Base-by-base conservation (phyloP, 2,113 vertebrate genomes). In the human (Homo sapiens) region DNA sequence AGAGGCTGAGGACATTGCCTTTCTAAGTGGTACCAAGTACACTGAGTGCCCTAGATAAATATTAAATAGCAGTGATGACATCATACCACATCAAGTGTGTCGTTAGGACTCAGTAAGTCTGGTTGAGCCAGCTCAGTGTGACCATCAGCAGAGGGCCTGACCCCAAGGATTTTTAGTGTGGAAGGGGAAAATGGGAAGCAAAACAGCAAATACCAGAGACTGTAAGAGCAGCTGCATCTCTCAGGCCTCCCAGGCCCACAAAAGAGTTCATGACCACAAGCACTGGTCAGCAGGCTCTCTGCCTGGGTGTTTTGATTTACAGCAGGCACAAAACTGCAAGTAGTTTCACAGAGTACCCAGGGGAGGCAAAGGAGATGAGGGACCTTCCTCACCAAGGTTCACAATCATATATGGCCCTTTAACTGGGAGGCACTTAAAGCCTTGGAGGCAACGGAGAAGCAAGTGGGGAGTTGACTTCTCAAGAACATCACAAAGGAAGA, bases 31-130 rank as follows among this genome's bases (percentile, higher is more conserved):
- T 38, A 68, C 72, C 40, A 70, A 72, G 32, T 8, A 5, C 23
- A 45, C 64, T 2, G 48, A 68, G n/a, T 84, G 35, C 38, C 75
- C 84, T 94, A 93, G 78, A 79, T 85, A 86, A 97, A 97, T 90
- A 94, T 84, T 85, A 88, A 90, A 85, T 20, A 64, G 32, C 50
- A 32, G 9, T 40, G 70, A 50, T 87, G 61, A 81, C 43, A 30
- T 95, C 88, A 32, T 17, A 35, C 40, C 75, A 45, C 38, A 48
- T 82, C 78, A 90, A 30, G 18, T 20, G 1, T 75, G 45, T 95
- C 48, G 70, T 25, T 27, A 66, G 90, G 61, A 75, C 35, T 97
- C 27, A 12, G 22, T 40, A n/a, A 94, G n/a, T 52, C 78, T 80
- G 45, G 86, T 11, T n/a, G 68, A 89, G 79, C 18, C 23, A 57